Conservation (phyloP, 1,140 invertebrate genomes). For the Drosophila burlai region DNA sequence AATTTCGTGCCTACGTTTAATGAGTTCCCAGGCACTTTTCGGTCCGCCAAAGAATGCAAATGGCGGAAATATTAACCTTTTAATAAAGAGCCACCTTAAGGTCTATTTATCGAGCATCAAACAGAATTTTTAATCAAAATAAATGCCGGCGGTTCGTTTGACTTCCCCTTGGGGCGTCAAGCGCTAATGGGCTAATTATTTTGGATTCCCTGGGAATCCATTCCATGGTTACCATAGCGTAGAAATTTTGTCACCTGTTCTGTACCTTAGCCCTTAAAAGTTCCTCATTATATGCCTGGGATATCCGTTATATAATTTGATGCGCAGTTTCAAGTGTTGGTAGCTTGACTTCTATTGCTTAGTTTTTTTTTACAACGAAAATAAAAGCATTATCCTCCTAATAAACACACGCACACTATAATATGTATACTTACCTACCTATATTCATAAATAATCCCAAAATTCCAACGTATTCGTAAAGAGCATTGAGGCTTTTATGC, state of each 20-base stretch:
- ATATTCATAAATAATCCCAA: background rate
- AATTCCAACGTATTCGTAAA: background rate
- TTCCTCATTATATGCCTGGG: background rate
- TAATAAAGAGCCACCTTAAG: constrained; percentile 43
- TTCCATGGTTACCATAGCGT: background rate
- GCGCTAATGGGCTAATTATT: constrained; percentile 24
- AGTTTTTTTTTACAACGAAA: too few species aligned
- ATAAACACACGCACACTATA: too few species aligned
- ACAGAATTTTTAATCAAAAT: constrained; percentile 52
- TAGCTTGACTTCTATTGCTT: too few species aligned
- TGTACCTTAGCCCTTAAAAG: background rate
- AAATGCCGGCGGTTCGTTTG: constrained; percentile 15
- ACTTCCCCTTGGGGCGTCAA: constrained; percentile 7
- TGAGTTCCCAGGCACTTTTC: constrained; percentile 56
- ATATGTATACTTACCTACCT: too few species aligned
- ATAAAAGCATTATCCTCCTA: too few species aligned
- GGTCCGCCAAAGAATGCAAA: constrained; percentile 23
- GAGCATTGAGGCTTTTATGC: background rate
- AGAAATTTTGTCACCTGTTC: background rate
- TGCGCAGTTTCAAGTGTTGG: too few species aligned
- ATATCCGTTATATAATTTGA: too few species aligned
- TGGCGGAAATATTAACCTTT: constrained; percentile 58
- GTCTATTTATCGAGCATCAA: constrained; percentile 57
- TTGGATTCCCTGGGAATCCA: background rate
- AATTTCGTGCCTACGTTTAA: constrained; percentile 65